Conservation (phyloP, 2,797 vertebrate species). For the Myotis planiceps region DNA sequence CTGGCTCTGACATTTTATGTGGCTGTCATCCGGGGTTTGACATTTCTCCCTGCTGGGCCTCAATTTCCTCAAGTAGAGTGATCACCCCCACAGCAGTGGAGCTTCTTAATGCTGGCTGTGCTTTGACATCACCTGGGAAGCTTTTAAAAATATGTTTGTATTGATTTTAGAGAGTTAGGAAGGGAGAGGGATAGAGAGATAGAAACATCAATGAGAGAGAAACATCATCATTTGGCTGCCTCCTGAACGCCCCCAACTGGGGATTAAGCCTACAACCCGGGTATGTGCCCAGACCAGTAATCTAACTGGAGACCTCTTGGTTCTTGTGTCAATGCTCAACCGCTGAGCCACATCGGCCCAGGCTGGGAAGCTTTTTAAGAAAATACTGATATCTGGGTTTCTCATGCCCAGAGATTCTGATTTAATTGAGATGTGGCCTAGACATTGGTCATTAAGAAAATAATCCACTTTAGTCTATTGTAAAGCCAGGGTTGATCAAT, state of each 20-base stretch:
- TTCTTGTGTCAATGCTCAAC: too few relatives aligned
- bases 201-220: too few relatives aligned
- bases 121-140: background rate
- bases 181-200: too few relatives aligned
- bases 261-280: too few relatives aligned
- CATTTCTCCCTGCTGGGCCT: background rate
- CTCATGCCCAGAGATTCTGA: background rate
- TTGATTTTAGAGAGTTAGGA: too few relatives aligned
- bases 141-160: background rate
- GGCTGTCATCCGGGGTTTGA: background rate
- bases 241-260: too few relatives aligned
- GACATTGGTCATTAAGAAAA: background rate
- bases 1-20: background rate
- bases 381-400: background rate
- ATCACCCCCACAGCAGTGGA: accelerated
- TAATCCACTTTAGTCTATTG: background rate
- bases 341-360: too few relatives aligned
- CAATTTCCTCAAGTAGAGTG: background rate
- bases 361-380: background rate
- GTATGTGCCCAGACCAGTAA: too few relatives aligned
- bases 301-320: too few relatives aligned
- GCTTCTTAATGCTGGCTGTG: background rate
- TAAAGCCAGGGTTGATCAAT: background rate
- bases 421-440: background rate
- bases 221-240: too few relatives aligned